phyloP scores from a whole-genome alignment of 2,113 vertebrate genomes.

The Sula dactylatra region DNA sequence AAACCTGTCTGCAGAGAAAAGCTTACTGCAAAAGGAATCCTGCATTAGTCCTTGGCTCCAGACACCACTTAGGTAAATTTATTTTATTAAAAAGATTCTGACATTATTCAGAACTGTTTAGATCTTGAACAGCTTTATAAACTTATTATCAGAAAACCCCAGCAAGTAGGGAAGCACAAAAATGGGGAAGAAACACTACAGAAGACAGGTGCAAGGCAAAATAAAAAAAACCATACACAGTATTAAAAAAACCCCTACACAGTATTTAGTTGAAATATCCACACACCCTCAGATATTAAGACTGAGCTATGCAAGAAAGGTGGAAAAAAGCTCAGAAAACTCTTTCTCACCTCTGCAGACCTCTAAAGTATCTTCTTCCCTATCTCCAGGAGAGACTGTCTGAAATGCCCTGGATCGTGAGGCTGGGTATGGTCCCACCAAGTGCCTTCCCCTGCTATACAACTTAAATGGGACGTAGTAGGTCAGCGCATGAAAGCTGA shows the following conservation, averaged over 20 bases:
- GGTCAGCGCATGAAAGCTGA: background rate
- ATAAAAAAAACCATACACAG: background rate
- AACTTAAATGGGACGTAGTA: rapidly evolving
- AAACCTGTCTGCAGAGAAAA: slow-evolving; percentile 8
- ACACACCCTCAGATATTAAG: background rate
- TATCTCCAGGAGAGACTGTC: background rate
- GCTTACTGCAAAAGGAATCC: background rate
- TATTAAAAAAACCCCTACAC: background rate
- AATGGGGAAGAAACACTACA: background rate
- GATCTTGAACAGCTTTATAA: background rate
- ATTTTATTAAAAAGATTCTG: background rate
- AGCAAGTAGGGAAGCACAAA: background rate
- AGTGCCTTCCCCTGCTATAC: rapidly evolving
- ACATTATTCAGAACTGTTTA: background rate
- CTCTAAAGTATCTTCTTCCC: background rate
- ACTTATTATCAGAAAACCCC: background rate
- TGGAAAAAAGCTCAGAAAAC: background rate
- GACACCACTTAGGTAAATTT: background rate
- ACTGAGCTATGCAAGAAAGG: background rate
- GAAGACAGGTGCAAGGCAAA: background rate
- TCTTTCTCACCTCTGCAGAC: background rate
- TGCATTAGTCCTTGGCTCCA: background rate
- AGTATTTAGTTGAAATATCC: background rate
- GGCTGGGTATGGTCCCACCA: background rate
- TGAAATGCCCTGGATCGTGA: background rate